Conservation (phyloP, 2,888 invertebrate species). For the Steinernema carpocapsae region DNA sequence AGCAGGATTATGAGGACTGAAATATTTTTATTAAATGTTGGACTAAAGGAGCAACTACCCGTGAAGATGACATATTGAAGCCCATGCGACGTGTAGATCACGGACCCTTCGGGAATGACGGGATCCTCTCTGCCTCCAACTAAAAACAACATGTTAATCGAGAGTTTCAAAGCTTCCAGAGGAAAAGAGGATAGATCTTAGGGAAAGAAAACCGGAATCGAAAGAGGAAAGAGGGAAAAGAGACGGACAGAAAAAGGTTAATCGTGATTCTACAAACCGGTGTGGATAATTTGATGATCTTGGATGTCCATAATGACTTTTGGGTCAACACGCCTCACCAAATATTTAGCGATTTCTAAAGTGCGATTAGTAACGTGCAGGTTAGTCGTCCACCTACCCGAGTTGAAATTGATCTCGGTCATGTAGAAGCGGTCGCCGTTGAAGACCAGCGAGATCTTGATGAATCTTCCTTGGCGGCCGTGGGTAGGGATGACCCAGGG, state of each 20-base stretch:
- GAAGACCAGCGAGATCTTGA: constrained; percentile 73
- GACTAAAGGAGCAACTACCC: background rate
- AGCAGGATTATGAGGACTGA: constrained; percentile 33
- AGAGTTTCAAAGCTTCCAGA: too few species aligned
- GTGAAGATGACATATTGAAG: background rate
- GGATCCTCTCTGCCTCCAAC: constrained; percentile 14
- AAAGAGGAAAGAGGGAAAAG: constrained; percentile 13
- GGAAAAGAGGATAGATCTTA: background rate
- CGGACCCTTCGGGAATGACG: background rate
- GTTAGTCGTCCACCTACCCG: constrained; percentile 74
- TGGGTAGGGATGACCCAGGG: constrained; percentile 26
- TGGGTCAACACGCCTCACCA: background rate
- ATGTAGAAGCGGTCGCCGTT: constrained; percentile 86
- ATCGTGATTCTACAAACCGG: constrained; percentile 14
- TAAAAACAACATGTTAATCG: background rate
- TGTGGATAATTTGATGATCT: background rate
- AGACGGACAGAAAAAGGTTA: constrained; percentile 4
- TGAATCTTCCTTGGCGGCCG: constrained; percentile 40
- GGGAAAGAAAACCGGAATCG: background rate
- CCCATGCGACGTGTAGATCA: constrained; percentile 34
- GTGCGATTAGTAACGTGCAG: background rate
- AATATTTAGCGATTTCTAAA: constrained; percentile 25
- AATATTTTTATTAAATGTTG: background rate
- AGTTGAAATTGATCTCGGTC: constrained; percentile 86
- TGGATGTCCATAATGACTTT: background rate